Percentiles rank a stretch among this genome's conserved stretches.
These are phyloP conservation scores for Thomomys bottae DNA, from an alignment of 2,113 vertebrate species.

Conservation along the genomic window DNA sequence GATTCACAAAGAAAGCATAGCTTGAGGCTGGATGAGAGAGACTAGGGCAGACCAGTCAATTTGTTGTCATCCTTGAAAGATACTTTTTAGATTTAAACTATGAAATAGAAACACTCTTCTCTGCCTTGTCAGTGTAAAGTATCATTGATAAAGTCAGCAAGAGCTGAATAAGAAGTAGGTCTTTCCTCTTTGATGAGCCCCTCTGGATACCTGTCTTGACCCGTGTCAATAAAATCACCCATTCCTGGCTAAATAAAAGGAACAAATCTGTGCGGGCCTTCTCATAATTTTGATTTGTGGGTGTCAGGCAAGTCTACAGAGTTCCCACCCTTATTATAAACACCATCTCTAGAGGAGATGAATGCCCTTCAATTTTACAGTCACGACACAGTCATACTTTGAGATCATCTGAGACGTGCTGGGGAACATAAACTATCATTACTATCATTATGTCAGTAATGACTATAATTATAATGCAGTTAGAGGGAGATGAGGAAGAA, in stretches of 20 bases:
- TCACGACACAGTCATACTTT: conserved; percentile 71
- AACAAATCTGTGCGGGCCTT: conserved; percentile 52
- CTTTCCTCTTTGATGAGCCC: conserved; percentile 35
- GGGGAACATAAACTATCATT: conserved; percentile 65
- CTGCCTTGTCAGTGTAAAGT: not conserved
- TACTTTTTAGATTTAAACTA: conserved; percentile 40
- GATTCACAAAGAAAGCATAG: not conserved
- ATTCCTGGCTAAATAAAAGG: conserved; percentile 64
- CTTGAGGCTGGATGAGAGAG: not conserved
- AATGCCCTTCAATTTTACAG: conserved; percentile 59
- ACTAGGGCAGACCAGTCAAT: not conserved
- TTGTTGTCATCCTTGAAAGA: conserved; percentile 2
- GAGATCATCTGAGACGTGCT: conserved; percentile 74
- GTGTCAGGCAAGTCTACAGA: conserved; percentile 52
- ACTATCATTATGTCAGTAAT: conserved; percentile 76
- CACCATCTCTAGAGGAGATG: conserved; percentile 51
- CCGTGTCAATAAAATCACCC: conserved; percentile 57
- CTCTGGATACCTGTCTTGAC: conserved; percentile 56
- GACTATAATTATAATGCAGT: conserved; percentile 71
- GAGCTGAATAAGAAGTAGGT: not conserved
- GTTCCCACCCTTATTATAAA: conserved; percentile 61
- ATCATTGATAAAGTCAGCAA: conserved; percentile 57
- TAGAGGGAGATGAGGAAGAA: conserved; percentile 36
- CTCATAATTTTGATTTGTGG: conserved; percentile 72
- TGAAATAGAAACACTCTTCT: not conserved